A percentile compares a stretch with the other conserved stretches of the same genome.
Evolutionary conservation across 2,888 invertebrate genomes (phyloP).

Genomic region (Drosophila pullipes): DNA sequence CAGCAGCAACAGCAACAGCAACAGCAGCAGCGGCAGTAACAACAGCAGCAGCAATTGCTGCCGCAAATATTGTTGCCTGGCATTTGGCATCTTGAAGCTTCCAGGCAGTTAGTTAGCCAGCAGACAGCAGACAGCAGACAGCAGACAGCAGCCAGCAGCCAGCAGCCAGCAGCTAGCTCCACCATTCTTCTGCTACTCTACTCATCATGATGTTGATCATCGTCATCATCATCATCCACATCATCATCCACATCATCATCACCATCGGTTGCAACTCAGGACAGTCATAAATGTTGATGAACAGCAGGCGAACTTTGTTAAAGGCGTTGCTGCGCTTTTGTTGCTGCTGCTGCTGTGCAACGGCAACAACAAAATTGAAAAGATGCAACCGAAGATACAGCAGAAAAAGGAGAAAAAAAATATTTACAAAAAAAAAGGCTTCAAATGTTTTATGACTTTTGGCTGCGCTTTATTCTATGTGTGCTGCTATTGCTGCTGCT

Average conservation of each 20-base stretch:
- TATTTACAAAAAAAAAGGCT: constrained; percentile 25
- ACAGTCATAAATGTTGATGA: constrained; percentile 81
- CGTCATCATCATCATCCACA: constrained; percentile 10
- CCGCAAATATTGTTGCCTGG: constrained; percentile 70
- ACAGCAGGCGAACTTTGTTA: constrained; percentile 79
- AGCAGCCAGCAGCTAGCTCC: constrained; percentile 23
- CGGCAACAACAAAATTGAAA: constrained; percentile 75
- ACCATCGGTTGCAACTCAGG: constrained; percentile 27
- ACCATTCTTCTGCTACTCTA: constrained; percentile 11
- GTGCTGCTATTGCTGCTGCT: constrained; percentile 19
- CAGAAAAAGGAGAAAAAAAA: constrained; percentile 5
- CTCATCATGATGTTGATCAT: constrained; percentile 6
- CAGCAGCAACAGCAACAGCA: constrained; percentile 27
- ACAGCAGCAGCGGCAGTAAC: constrained; percentile 3
- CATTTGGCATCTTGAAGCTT: constrained; percentile 46
- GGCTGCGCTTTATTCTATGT: constrained; percentile 61
- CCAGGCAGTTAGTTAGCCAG: constrained; percentile 35
- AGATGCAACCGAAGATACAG: constrained; percentile 73
- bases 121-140: constrained; percentile 16
- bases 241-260: constrained; percentile 4
- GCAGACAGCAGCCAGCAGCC: constrained; percentile 30
- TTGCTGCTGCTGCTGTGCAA: constrained; percentile 68
- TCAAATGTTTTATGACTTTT: constrained; percentile 62
- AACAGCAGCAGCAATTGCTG: constrained; percentile 32
- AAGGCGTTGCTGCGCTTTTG: constrained; percentile 76